Evolutionary conservation across 2,888 invertebrate species (phyloP).

Genomic region (Anaspis maculata): DNA sequence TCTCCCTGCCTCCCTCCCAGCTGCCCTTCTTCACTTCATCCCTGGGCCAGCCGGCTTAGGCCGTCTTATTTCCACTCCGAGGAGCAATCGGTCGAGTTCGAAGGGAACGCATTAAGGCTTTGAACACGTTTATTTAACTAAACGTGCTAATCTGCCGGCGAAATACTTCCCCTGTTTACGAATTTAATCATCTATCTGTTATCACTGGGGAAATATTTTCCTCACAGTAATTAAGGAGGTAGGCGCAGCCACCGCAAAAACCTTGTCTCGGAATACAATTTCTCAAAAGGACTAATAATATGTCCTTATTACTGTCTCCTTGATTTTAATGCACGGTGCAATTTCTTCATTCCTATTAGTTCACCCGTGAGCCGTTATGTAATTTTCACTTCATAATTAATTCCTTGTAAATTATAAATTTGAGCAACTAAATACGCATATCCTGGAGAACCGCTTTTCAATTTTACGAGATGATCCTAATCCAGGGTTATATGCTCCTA

Average conservation of each 20-base stretch:
- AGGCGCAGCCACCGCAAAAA: too few species aligned
- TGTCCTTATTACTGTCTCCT: too few species aligned
- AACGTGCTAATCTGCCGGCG: constrained; percentile 23
- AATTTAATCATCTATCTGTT: constrained; percentile 15
- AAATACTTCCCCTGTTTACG: constrained; percentile 13
- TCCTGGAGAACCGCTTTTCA: constrained; percentile 17
- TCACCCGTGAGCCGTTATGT: too few species aligned
- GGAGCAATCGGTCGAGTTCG: constrained; percentile 29
- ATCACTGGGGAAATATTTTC: too few species aligned
- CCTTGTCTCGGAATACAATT: too few species aligned
- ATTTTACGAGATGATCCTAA: constrained; percentile 18
- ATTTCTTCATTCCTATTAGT: too few species aligned
- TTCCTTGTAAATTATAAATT: constrained; percentile 11
- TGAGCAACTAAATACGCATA: constrained; percentile 18
- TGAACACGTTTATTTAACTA: constrained; percentile 29
- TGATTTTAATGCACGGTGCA: too few species aligned
- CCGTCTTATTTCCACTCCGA: constrained; percentile 30
- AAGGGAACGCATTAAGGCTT: constrained; percentile 26
- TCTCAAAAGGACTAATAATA: too few species aligned
- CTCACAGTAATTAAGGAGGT: too few species aligned
- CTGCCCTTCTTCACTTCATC: constrained; percentile 22
- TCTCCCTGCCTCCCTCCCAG: constrained; percentile 16
- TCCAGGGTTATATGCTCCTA: constrained; percentile 15
- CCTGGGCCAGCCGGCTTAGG: constrained; percentile 16
- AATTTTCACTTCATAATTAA: constrained; percentile 17